Evolutionary conservation across 1,140 invertebrate species (phyloP).

Genomic region (Belonocnema kinseyi): DNA sequence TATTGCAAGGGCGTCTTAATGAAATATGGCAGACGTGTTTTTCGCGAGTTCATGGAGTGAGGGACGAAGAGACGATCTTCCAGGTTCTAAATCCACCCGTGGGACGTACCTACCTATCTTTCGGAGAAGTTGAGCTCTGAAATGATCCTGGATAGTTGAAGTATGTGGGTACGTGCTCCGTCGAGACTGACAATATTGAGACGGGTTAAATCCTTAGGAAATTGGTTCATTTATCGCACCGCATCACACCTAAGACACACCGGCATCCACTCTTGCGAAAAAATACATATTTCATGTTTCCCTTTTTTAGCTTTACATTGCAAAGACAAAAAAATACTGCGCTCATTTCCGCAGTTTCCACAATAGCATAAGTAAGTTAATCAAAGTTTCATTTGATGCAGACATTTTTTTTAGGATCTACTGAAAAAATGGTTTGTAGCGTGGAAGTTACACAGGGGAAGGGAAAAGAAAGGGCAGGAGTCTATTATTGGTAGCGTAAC

Average conservation of each 20-base stretch:
- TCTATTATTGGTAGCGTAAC: too few relatives aligned
- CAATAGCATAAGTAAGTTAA: too few relatives aligned
- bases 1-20: constrained; percentile 28
- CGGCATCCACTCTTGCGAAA: constrained; percentile 38
- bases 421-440: too few relatives aligned
- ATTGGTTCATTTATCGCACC: constrained; percentile 65
- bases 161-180: constrained; percentile 52
- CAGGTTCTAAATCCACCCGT: constrained; percentile 45
- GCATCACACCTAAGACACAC: constrained; percentile 56
- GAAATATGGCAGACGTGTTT: constrained; percentile 31
- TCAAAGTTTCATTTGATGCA: too few relatives aligned
- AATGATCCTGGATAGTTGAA: constrained; percentile 52
- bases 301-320: not conserved
- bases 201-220: constrained; percentile 61
- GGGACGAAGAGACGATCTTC: constrained; percentile 46
- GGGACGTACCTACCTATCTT: constrained; percentile 43
- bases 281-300: constrained; percentile 6
- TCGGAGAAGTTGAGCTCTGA: constrained; percentile 47
- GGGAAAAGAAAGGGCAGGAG: too few relatives aligned
- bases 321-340: not conserved
- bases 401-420: too few relatives aligned
- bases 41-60: constrained; percentile 30
- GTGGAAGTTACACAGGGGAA: too few relatives aligned
- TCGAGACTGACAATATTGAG: constrained; percentile 55
- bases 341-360: too few relatives aligned